These are phyloP conservation scores for Forbesichthys agassizii DNA, from an alignment of 2,113 vertebrate species.

Conservation along the genomic window DNA sequence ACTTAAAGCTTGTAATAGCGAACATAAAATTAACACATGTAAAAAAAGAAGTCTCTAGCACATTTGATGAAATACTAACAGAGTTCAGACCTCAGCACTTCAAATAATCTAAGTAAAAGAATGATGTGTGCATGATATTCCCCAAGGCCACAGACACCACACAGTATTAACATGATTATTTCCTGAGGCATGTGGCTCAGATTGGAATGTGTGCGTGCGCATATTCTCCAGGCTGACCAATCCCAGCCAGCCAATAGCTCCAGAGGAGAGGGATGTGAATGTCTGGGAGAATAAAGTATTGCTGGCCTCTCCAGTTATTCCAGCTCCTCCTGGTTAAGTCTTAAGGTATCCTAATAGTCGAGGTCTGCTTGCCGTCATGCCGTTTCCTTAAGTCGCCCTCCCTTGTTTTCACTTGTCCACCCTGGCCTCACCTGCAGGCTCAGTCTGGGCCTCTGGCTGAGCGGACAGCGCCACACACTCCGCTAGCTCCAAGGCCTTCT, in stretches of 20 bases:
- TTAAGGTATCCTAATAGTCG: neutral
- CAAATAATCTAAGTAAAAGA: too few species aligned
- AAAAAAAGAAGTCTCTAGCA: slow-evolving; percentile 15
- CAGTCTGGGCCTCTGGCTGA: slow-evolving; percentile 27
- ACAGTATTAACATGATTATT: neutral
- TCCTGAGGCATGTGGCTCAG: too few species aligned
- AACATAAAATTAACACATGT: neutral
- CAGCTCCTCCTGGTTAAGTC: too few species aligned
- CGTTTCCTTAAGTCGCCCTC: neutral
- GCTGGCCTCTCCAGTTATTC: too few species aligned
- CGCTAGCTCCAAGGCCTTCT: slow-evolving; percentile 25
- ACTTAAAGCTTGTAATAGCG: too few species aligned
- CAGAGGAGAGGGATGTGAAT: too few species aligned
- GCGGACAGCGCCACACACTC: slow-evolving; percentile 7
- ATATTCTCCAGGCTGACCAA: too few species aligned
- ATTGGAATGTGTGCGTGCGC: too few species aligned
- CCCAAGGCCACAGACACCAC: neutral
- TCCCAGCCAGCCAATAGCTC: too few species aligned
- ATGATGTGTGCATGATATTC: slow-evolving; percentile 1
- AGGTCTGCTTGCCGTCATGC: slow-evolving; percentile 2
- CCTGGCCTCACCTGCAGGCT: slow-evolving; percentile 22
- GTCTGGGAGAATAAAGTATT: too few species aligned
- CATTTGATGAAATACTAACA: neutral
- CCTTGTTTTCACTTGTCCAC: slow-evolving; percentile 37
- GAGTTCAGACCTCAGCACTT: neutral